Base-by-base conservation (phyloP, 2,113 vertebrate genomes). In the Erinaceus europaeus region DNA sequence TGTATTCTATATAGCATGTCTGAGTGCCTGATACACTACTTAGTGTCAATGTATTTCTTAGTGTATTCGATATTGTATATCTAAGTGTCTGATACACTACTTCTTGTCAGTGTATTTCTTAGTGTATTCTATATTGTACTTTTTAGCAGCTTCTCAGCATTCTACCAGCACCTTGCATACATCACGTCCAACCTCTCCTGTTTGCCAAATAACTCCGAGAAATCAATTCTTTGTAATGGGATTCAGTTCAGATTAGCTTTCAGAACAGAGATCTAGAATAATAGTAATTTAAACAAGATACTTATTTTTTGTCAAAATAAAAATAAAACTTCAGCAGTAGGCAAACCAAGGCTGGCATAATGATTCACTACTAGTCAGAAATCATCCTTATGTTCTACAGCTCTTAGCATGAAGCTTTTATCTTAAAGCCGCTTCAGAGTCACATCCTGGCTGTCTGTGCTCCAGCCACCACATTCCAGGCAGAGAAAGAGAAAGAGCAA, bases 271-370 rank as follows among this genome's bases (percentile, higher is more conserved):
- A 80, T 32, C 38, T 73, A 38, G 69, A 90, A 73, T 53, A 87
- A 75, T 12, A 55, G 36, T 59, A 53, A 11, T n/a, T 86, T 91
- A 79, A 88, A 74, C 64, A 86, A 74, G 4, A 50, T 52, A n/a
- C 68, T 67, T 61, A 32, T 38, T 85, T 85, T 91, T 79, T 23
- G 27, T n/a, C n/a, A n/a, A n/a, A n/a, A 36, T 75, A 11, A 84
- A 91, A 84, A 86, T 71, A 80, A 74, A 84, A 75, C n/a, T 71
- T n/a, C 36, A 84, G 50, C 67, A 79, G 79, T 93, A 65, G 53
- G 32, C 48, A 84, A 61, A n/a, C 21, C 5, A 64, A 38, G 0
- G 57, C 23, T 72, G 76, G 32, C 32, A 81, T 73, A 20, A 14
- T 73, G 3, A 72, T 18, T 87, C 34, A 69, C n/a, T 21, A 73